Percentiles rank a stretch among this genome's conserved stretches.
These are phyloP conservation scores for mouse (Mus musculus) DNA, from an alignment of 2,113 vertebrate species.

Conservation along the genomic window GRCm39 chr3:134625501-134626000, in stretches of 20 bases:
- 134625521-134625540: neutral
- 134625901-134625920: neutral
- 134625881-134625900: neutral
- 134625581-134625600: neutral
- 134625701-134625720: neutral
- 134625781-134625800: neutral
- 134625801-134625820: neutral
- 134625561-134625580: too few relatives aligned
- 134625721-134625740: neutral
- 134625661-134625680: neutral
- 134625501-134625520: neutral
- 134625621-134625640: neutral
- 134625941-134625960: neutral
- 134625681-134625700: neutral
- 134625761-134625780: neutral
- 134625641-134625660: neutral
- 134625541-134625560: neutral
- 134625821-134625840: neutral
- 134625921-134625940: neutral
- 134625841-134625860: neutral
- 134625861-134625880: neutral
- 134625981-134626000: conserved; percentile 1
- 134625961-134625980: neutral
- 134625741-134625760: neutral
- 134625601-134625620: neutral